Evolutionary conservation across 2,113 vertebrate species (phyloP).

Genomic region (Grantiella picta): DNA sequence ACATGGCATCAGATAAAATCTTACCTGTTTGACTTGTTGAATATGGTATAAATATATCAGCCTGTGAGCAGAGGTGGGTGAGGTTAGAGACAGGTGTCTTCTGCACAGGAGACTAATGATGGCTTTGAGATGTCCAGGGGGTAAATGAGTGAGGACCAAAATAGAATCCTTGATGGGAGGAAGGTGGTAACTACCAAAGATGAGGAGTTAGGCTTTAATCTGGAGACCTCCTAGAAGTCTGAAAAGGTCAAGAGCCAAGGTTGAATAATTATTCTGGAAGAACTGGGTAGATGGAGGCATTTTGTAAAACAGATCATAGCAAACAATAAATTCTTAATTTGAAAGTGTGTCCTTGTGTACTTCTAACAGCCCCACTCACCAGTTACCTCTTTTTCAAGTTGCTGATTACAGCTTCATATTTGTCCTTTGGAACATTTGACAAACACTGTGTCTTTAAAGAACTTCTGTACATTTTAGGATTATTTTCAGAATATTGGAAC

Average conservation of each 20-base stretch:
- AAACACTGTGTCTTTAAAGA: neutral
- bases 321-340: neutral
- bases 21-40: neutral
- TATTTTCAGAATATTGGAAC: neutral
- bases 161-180: neutral
- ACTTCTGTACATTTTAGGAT: neutral
- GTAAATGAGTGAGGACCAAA: neutral
- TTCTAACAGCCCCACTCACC: rapidly evolving
- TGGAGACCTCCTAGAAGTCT: neutral
- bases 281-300: neutral
- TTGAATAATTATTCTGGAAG: neutral
- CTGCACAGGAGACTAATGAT: neutral
- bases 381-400: neutral
- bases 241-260: neutral
- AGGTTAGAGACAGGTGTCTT: neutral
- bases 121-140: neutral
- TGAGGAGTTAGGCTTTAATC: neutral
- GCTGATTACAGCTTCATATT: neutral
- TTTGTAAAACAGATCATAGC: neutral
- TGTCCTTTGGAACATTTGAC: neutral
- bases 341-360: neutral
- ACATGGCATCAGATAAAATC: neutral
- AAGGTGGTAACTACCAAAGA: neutral
- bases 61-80: neutral
- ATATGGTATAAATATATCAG: neutral